Percentiles rank a stretch among this genome's conserved stretches.
Conservation (phyloP, 2,888 invertebrate species). For the Caenorhabditis sp. region DNA sequence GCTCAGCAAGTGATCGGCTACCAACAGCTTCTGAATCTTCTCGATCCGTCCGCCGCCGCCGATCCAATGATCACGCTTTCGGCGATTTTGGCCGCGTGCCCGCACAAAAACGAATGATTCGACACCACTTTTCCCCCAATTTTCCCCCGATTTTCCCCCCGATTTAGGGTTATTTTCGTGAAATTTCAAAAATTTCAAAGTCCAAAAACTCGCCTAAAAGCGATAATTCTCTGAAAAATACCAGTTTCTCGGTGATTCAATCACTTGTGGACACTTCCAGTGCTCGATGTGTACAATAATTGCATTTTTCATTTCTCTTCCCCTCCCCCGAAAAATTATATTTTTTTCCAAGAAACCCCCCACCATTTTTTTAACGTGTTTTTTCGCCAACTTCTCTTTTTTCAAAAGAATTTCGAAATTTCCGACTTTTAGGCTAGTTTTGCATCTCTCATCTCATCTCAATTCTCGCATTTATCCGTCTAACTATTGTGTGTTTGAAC, state of each 20-base stretch:
- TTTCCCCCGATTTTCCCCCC: not conserved
- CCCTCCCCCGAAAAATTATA: no score
- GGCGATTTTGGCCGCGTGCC: constrained; percentile 61
- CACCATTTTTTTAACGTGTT: no score
- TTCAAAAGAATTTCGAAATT: no score
- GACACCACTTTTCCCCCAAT: not conserved
- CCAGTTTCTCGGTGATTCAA: constrained; percentile 46
- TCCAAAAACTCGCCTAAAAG: no score
- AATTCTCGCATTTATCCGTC: no score
- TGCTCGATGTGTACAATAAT: no score
- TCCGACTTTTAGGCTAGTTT: no score
- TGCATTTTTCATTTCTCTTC: not conserved
- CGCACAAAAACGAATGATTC: constrained; percentile 51
- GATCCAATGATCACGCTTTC: constrained; percentile 66
- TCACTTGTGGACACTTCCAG: constrained; percentile 47
- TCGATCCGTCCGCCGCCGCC: constrained; percentile 60
- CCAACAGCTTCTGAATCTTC: constrained; percentile 63
- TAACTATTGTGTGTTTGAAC: no score
- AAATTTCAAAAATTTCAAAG: not conserved
- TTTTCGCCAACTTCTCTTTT: no score
- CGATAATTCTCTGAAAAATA: no score
- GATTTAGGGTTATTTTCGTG: not conserved
- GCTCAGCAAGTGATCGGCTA: constrained; percentile 67
- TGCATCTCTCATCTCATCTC: no score
- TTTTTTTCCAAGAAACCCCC: no score